A percentile compares a stretch with the other conserved stretches of the same genome.
Conservation (phyloP, 2,888 invertebrate species). For the Poecilobothrus nobilitatus region DNA sequence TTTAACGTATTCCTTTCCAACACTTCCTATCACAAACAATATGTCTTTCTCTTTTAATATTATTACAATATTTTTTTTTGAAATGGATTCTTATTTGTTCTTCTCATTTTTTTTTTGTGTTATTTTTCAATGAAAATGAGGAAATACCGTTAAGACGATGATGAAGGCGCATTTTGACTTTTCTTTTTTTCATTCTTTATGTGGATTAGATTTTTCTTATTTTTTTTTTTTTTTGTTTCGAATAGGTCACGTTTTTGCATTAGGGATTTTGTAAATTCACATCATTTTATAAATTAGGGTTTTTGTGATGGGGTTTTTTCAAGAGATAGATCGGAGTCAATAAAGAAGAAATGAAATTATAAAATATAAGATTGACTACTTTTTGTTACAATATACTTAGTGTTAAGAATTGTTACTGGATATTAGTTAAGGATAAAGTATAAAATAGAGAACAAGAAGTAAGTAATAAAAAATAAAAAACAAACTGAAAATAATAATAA, state of each 20-base stretch:
- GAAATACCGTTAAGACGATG: not conserved
- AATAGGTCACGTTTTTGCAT: conserved; percentile 3
- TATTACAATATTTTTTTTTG: not conserved
- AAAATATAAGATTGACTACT: not conserved
- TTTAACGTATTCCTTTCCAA: too few relatives aligned
- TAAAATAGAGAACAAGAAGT: too few relatives aligned
- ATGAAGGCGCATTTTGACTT: not conserved
- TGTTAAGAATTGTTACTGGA: not conserved
- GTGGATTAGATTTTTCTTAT: too few relatives aligned
- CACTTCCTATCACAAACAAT: too few relatives aligned
- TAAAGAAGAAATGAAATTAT: too few relatives aligned
- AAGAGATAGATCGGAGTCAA: not conserved
- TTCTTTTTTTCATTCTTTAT: not conserved
- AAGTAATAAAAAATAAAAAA: too few relatives aligned
- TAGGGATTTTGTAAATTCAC: not conserved
- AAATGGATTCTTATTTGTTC: not conserved
- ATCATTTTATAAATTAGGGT: not conserved
- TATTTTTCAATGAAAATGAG: not conserved
- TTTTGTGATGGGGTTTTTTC: too few relatives aligned
- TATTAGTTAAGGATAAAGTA: too few relatives aligned
- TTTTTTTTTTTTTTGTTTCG: not conserved
- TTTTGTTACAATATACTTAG: not conserved
- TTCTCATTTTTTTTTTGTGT: not conserved
- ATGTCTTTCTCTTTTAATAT: too few relatives aligned
- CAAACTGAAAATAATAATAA: too few relatives aligned